Evolutionary conservation across 2,797 vertebrate genomes (phyloP), one percentile per base, ranked within the genome.

Genomic region (Antennarius maculatus): DNA sequence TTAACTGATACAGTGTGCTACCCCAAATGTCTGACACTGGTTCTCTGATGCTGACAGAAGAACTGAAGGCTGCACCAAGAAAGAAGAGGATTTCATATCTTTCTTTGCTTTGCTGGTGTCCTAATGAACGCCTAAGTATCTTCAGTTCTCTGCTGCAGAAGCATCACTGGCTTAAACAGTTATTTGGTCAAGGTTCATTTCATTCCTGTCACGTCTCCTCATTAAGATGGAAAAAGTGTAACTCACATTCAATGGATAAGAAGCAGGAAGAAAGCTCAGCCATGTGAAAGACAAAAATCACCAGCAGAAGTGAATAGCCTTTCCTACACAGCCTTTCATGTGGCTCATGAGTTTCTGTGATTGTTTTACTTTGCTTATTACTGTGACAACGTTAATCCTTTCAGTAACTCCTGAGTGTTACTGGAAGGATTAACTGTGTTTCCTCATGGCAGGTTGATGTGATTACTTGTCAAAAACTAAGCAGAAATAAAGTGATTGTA

Each of bases 401-500:
- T 69, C 77, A 75, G 52, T 86, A 88, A 89, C 79, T 78, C 78
- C 82, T 78, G 79, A 90, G 83, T 80, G 83, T 83, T 82, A 81
- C 43, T 61, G 86, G 77, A 63, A 59, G 77, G 48, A 71, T 82
- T 85, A 71, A 39, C 82, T 79, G 54, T 23, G 65, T 79, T 52
- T 41, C 61, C 61, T 80, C 72, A 77, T 15, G 17, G 84, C 87
- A 89, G 88, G 83, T 87, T 76, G 59, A 76, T 80, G 47, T 23
- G 23, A 23, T 23, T 23, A 23, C 1, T 23, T 23, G 23, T 23
- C 23, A 23, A 23, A 23, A 23, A 23, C 23, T 23, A 23, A 23
- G 23, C 23, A 23, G 23, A 23, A 23, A 23, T 23, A 23, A 23
- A 23, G 23, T 23, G 23, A 23, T 23, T 23, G 23, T 23, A 23